phyloP scores from a whole-genome alignment of 2,888 invertebrate genomes.

The Megamerina dolium region DNA sequence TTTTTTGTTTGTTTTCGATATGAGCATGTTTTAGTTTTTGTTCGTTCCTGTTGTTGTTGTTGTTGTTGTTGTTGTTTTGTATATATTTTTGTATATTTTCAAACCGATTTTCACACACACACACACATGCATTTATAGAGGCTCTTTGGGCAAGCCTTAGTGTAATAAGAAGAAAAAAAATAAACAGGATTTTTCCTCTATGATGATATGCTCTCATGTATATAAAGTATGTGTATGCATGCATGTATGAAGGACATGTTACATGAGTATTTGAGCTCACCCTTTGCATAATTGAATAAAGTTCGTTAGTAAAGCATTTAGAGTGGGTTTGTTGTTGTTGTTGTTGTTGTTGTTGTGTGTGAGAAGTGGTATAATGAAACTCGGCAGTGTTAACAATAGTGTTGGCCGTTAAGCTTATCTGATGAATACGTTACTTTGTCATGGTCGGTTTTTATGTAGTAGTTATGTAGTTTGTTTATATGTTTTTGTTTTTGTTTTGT shows the following conservation, averaged over 20 bases:
- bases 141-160: neutral
- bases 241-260: neutral
- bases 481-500: constrained; percentile 1
- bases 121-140: neutral
- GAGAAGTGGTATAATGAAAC: constrained; percentile 10
- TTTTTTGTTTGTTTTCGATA: no score
- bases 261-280: constrained; percentile 3
- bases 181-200: neutral
- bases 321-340: constrained; percentile 1
- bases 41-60: neutral
- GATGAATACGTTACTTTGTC: constrained; percentile 12
- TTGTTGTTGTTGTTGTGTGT: neutral
- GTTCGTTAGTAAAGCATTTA: constrained; percentile 22
- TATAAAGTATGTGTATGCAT: neutral
- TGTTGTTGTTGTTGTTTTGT: neutral
- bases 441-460: neutral
- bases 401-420: constrained; percentile 18
- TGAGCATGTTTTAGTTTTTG: no score
- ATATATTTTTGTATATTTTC: constrained; percentile 6
- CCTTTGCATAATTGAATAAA: constrained; percentile 23
- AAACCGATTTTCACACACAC: constrained; percentile 5
- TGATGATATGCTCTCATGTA: neutral
- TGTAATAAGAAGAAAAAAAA: neutral
- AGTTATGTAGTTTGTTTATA: neutral
- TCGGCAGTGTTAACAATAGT: constrained; percentile 16